phyloP scores from a whole-genome alignment of 1,140 invertebrate genomes.

The Stegodyphus dumicola region DNA sequence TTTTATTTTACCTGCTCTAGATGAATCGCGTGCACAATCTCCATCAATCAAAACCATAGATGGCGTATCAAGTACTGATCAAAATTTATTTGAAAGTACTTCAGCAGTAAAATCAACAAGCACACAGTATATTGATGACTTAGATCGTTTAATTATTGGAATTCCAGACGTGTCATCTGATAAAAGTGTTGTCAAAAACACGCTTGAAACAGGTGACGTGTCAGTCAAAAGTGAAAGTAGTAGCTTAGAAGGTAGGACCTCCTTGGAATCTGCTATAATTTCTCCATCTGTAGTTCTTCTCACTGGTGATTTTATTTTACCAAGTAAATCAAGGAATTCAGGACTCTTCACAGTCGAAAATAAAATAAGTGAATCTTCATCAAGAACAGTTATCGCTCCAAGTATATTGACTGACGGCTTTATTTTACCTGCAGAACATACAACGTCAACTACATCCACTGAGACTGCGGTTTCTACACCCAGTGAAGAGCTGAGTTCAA shows the following conservation, averaged over 20 bases:
- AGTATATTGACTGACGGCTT: not conserved
- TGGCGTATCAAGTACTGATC: not conserved
- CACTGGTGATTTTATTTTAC: conserved; percentile 50
- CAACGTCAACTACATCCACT: not conserved
- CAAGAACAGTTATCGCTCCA: conserved; percentile 65
- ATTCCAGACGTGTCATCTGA: not conserved
- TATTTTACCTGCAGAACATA: conserved; percentile 21
- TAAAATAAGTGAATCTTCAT: not conserved
- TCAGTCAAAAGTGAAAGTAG: not conserved
- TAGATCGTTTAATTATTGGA: conserved; percentile 1
- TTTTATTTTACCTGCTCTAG: conserved; percentile 38
- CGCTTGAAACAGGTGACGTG: not conserved
- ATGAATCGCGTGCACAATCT: not conserved
- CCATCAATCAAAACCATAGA: not conserved
- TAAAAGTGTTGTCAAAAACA: not conserved
- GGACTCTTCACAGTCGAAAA: not conserved
- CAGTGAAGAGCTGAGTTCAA: conserved; percentile 62
- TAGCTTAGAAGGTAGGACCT: not conserved
- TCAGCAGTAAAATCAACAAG: not conserved
- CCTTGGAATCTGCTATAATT: not conserved
- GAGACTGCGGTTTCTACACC: conserved; percentile 69
- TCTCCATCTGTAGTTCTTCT: conserved; percentile 10
- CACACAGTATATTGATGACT: not conserved
- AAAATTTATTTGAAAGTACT: not conserved
- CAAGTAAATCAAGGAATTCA: not conserved